Evolutionary conservation across 2,888 invertebrate species (phyloP).

Genomic region (Oegoconia quadripuncta): DNA sequence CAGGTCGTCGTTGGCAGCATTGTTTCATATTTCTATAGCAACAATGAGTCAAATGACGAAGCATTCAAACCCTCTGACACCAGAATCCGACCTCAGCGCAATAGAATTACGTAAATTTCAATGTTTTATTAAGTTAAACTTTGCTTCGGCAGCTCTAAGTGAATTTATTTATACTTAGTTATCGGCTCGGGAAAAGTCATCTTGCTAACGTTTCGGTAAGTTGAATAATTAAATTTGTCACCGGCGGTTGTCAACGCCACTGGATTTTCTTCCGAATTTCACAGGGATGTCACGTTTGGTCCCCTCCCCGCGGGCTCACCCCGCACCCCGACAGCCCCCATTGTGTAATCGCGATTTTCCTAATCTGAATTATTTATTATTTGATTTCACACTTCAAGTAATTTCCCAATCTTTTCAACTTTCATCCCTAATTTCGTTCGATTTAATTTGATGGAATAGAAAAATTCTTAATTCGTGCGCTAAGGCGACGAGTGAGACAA

Average conservation of each 20-base stretch:
- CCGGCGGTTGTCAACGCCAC: constrained; percentile 72
- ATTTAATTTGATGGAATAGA: not conserved
- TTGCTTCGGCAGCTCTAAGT: constrained; percentile 74
- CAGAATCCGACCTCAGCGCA: constrained; percentile 62
- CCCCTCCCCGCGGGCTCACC: constrained; percentile 26
- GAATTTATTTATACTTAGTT: constrained; percentile 79
- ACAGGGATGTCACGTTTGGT: constrained; percentile 64
- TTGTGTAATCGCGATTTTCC: constrained; percentile 67
- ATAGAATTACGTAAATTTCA: constrained; percentile 74
- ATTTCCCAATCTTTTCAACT: constrained; percentile 23
- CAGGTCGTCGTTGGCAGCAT: not conserved
- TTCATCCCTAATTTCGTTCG: constrained; percentile 10
- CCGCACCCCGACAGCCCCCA: constrained; percentile 36
- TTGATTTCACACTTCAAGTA: constrained; percentile 63
- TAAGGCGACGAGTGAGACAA: no score
- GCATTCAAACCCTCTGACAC: constrained; percentile 67
- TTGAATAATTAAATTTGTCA: constrained; percentile 79
- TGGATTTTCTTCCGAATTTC: constrained; percentile 69
- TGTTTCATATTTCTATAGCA: constrained; percentile 21
- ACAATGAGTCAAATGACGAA: constrained; percentile 66
- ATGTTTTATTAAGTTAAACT: constrained; percentile 78
- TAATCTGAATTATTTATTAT: constrained; percentile 77
- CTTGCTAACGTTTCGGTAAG: constrained; percentile 76
- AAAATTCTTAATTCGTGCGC: not conserved
- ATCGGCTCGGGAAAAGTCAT: constrained; percentile 75